Conservation (phyloP, 2,888 invertebrate species). For the Spodoptera picta region DNA sequence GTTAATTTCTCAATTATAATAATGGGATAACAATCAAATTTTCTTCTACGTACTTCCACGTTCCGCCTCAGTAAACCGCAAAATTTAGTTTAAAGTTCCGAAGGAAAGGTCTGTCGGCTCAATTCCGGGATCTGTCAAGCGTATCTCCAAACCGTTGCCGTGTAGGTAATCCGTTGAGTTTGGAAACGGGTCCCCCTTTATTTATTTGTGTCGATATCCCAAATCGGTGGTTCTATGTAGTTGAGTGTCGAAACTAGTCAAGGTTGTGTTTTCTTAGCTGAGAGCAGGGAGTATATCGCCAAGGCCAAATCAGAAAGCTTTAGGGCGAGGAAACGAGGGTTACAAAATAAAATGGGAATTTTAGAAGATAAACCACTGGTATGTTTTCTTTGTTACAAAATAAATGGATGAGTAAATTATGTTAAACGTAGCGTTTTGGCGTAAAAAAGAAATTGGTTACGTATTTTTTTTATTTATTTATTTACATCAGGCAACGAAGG, state of each 20-base stretch:
- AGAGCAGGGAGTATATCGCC: too few relatives aligned
- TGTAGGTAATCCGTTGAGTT: slow-evolving; percentile 32
- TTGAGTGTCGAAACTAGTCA: slow-evolving; percentile 3
- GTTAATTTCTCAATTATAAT: too few relatives aligned
- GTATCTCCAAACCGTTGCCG: slow-evolving; percentile 14
- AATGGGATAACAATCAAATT: too few relatives aligned
- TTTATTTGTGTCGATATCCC: slow-evolving; percentile 41
- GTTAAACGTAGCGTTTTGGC: too few relatives aligned
- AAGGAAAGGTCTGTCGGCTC: slow-evolving; percentile 33
- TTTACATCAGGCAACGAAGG: too few relatives aligned
- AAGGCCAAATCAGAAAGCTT: slow-evolving; percentile 1
- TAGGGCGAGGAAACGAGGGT: not conserved
- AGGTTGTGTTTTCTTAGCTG: slow-evolving; percentile 13
- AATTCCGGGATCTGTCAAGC: slow-evolving; percentile 43
- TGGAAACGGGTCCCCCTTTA: slow-evolving; percentile 27
- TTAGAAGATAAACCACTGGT: too few relatives aligned
- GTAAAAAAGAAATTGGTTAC: too few relatives aligned
- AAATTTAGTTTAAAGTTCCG: slow-evolving; percentile 28
- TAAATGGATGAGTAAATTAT: too few relatives aligned
- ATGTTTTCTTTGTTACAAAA: too few relatives aligned
- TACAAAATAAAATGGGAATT: too few relatives aligned
- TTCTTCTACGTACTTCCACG: slow-evolving; percentile 4
- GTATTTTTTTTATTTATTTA: too few relatives aligned
- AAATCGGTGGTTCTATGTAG: slow-evolving; percentile 24
- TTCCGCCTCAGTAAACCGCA: slow-evolving; percentile 17